Conservation (phyloP, 2,113 vertebrate species). For the Chaenocephalus aceratus region DNA sequence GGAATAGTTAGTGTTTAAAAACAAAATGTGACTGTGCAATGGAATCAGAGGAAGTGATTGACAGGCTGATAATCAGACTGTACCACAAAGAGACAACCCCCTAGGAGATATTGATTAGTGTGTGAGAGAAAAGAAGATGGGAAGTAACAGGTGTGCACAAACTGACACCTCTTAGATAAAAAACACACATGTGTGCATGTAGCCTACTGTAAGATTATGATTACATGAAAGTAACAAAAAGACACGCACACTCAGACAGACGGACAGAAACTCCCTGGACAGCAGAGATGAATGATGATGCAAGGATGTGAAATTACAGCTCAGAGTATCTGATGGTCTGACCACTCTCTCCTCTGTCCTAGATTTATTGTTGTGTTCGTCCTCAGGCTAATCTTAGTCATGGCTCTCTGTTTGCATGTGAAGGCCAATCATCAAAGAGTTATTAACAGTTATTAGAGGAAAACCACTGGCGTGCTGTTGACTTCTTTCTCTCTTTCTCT, state of each 20-base stretch:
- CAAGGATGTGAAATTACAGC: slow-evolving; percentile 72
- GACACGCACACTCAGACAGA: background rate
- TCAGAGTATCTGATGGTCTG: slow-evolving; percentile 41
- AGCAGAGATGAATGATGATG: slow-evolving; percentile 76
- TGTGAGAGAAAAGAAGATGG: background rate
- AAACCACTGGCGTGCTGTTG: slow-evolving; percentile 69
- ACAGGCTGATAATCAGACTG: background rate
- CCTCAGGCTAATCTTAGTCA: slow-evolving; percentile 68
- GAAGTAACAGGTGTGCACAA: slow-evolving; percentile 30
- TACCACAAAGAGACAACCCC: slow-evolving; percentile 1
- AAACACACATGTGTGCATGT: background rate
- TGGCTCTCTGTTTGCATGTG: slow-evolving; percentile 58
- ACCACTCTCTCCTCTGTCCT: slow-evolving; percentile 21
- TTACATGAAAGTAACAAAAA: background rate
- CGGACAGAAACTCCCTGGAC: slow-evolving; percentile 35
- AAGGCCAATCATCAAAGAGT: slow-evolving; percentile 58
- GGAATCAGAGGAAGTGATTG: background rate
- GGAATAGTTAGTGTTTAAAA: background rate
- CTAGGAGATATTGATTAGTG: slow-evolving; percentile 30
- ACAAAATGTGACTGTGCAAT: background rate
- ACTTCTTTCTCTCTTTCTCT: slow-evolving; percentile 16
- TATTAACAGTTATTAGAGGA: slow-evolving; percentile 65
- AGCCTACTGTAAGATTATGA: background rate
- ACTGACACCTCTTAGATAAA: slow-evolving; percentile 39
- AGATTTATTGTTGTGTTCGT: slow-evolving; percentile 53